A percentile compares a stretch with the other conserved stretches of the same genome.
Evolutionary conservation across 2,888 invertebrate species (phyloP).

Genomic region (Conistra vaccinii): DNA sequence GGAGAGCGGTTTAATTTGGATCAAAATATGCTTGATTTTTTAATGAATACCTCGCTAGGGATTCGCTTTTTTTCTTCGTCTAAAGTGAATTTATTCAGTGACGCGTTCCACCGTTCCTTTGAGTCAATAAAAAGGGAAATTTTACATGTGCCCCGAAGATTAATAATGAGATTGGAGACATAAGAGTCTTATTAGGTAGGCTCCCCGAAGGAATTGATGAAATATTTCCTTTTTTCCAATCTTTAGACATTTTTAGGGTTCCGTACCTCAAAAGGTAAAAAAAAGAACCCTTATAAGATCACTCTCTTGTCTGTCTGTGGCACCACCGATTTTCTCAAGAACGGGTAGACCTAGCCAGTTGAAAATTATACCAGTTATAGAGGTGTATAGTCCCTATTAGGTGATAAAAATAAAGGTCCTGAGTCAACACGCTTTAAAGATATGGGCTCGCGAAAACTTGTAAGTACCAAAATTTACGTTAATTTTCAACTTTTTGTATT

Average conservation of each 20-base stretch:
- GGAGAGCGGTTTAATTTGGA: conserved; percentile 67
- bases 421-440: no score
- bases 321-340: no score
- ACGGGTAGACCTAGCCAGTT: no score
- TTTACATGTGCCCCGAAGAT: conserved; percentile 67
- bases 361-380: no score
- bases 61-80: conserved; percentile 50
- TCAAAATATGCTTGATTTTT: conserved; percentile 74
- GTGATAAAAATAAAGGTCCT: no score
- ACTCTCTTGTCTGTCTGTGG: no score
- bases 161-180: conserved; percentile 69
- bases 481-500: no score
- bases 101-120: conserved; percentile 60
- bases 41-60: conserved; percentile 68
- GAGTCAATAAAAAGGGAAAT: conserved; percentile 65
- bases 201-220: conserved; percentile 52
- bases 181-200: conserved; percentile 65
- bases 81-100: conserved; percentile 70
- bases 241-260: conserved; percentile 8
- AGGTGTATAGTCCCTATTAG: no score
- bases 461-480: no score
- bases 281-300: no score
- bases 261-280: no score
- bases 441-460: no score
- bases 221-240: conserved; percentile 54